Conservation (phyloP, 2,888 invertebrate genomes). For the Phania funesta region DNA sequence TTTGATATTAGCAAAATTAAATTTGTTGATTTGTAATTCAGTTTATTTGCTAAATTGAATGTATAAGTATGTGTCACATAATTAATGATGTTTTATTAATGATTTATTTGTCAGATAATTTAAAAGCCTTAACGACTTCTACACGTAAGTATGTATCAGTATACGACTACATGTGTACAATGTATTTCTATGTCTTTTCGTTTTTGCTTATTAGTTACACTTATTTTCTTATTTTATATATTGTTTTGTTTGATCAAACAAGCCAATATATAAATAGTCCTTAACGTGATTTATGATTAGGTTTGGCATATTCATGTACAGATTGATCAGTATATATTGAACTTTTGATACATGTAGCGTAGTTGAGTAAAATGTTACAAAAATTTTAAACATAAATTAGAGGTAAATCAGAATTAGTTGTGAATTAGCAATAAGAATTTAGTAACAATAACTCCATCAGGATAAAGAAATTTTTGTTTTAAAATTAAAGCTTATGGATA, state of each 20-base stretch:
- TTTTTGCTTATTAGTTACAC: background rate
- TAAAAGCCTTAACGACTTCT: conserved; percentile 16
- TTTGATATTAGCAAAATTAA: conserved; percentile 53
- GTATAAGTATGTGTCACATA: conserved; percentile 23
- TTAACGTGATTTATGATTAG: conserved; percentile 31
- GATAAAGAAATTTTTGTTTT: no score
- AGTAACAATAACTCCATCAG: no score
- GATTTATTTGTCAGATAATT: conserved; percentile 60
- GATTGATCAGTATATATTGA: no score
- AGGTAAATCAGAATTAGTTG: no score
- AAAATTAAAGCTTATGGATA: no score
- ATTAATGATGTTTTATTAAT: conserved; percentile 62
- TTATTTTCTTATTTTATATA: background rate
- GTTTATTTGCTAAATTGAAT: conserved; percentile 1
- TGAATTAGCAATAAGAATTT: no score
- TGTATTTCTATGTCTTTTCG: background rate
- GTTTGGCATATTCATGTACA: no score
- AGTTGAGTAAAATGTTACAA: no score
- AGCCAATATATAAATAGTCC: conserved; percentile 9
- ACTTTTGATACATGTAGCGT: no score
- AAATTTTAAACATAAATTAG: no score
- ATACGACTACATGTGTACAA: background rate
- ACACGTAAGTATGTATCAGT: background rate
- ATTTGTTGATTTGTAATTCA: conserved; percentile 21
- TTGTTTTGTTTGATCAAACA: background rate